Evolutionary conservation across 2,888 invertebrate species (phyloP).

Genomic region (Leucoptera coffeella): DNA sequence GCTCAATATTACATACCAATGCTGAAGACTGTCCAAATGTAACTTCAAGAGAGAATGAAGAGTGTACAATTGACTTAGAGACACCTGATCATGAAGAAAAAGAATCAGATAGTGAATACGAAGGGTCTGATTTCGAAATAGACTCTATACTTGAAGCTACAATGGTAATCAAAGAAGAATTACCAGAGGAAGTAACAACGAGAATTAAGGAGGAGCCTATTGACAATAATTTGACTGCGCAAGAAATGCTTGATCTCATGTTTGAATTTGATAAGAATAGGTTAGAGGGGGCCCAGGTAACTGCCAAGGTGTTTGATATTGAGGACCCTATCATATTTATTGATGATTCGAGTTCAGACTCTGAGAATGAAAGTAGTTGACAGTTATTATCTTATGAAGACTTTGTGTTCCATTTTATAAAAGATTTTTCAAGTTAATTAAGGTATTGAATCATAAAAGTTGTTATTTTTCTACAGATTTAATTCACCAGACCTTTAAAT

Average conservation of each 20-base stretch:
- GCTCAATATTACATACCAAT: too few relatives aligned
- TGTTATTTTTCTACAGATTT: slow-evolving; percentile 52
- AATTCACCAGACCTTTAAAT: slow-evolving; percentile 49
- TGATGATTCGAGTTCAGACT: too few relatives aligned
- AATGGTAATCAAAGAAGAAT: background rate
- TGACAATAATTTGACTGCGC: background rate
- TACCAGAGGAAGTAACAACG: background rate
- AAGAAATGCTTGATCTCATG: slow-evolving; percentile 1
- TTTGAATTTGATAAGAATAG: slow-evolving; percentile 6
- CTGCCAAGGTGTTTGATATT: slow-evolving; percentile 14
- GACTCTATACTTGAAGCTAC: background rate
- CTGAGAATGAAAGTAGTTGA: too few relatives aligned
- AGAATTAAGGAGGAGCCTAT: too few relatives aligned
- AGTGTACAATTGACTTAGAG: too few relatives aligned
- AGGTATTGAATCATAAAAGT: too few relatives aligned
- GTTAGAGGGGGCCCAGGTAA: slow-evolving; percentile 14
- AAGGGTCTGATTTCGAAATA: slow-evolving; percentile 2
- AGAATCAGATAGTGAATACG: slow-evolving; percentile 1
- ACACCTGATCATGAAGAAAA: too few relatives aligned
- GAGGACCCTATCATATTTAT: slow-evolving; percentile 23
- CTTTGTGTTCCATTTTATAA: too few relatives aligned
- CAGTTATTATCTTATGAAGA: too few relatives aligned
- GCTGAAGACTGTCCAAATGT: too few relatives aligned
- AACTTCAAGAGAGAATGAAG: too few relatives aligned
- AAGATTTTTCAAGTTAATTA: too few relatives aligned